Percentiles rank a stretch among this genome's conserved stretches.
phyloP scores from a whole-genome alignment of 2,888 invertebrate species.

The Laothoe populi region DNA sequence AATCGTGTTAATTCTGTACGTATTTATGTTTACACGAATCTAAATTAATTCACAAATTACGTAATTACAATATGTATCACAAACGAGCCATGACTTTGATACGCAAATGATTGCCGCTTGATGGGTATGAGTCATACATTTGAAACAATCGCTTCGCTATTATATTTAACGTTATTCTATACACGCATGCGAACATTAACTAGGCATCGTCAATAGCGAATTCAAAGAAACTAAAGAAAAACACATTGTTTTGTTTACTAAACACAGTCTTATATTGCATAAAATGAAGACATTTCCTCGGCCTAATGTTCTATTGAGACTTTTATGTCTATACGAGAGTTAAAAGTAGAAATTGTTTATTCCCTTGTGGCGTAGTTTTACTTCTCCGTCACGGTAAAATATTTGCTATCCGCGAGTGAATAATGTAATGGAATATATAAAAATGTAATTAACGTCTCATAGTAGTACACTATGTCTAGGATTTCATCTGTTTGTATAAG shows the following conservation, averaged over 20 bases:
- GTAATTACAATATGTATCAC: constrained; percentile 25
- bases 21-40: neutral
- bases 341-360: neutral
- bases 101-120: constrained; percentile 1
- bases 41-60: constrained; percentile 3
- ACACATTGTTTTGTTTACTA: neutral
- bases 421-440: no score
- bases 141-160: constrained; percentile 45
- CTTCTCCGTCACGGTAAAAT: no score
- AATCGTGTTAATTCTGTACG: neutral
- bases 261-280: constrained; percentile 1
- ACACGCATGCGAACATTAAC: neutral
- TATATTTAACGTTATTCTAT: constrained; percentile 41
- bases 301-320: neutral
- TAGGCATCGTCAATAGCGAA: neutral
- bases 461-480: no score
- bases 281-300: constrained; percentile 13
- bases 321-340: neutral
- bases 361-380: neutral
- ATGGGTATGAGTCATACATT: constrained; percentile 42
- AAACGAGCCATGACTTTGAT: constrained; percentile 21
- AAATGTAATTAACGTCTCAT: no score
- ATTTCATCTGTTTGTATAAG: no score
- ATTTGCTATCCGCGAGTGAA: no score
- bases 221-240: constrained; percentile 6